Evolutionary conservation across 2,888 invertebrate species (phyloP).

Genomic region (Matsumyia berberina): DNA sequence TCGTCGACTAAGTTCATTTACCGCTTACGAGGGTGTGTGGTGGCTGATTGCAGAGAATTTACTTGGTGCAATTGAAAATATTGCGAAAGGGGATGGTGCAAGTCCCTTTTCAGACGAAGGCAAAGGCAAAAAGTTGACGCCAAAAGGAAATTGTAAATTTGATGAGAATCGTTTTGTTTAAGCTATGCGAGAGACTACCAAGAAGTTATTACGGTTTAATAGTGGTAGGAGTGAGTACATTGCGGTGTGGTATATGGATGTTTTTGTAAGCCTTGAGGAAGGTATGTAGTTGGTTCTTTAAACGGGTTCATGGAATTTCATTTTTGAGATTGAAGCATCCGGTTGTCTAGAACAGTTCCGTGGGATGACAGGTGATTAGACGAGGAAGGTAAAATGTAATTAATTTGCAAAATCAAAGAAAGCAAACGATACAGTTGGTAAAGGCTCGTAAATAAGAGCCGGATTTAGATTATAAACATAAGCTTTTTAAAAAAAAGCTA

Average conservation of each 20-base stretch:
- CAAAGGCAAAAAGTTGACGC: conserved; percentile 19
- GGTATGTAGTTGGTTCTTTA: neutral
- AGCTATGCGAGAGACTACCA: conserved; percentile 13
- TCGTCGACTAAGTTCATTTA: conserved; percentile 10
- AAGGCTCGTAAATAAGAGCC: no score
- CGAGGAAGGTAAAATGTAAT: no score
- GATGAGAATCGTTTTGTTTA: conserved; percentile 40
- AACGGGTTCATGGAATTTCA: conserved; percentile 6
- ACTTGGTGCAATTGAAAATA: conserved; percentile 13
- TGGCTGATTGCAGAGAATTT: conserved; percentile 13
- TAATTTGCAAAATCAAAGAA: no score
- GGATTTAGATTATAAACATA: no score
- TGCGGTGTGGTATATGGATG: neutral
- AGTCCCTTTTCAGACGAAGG: conserved; percentile 4
- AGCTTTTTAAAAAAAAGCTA: no score
- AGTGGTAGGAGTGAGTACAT: neutral
- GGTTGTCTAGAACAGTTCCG: neutral
- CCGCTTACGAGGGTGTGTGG: neutral
- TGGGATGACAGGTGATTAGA: no score
- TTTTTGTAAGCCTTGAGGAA: neutral
- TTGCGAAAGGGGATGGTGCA: conserved; percentile 26
- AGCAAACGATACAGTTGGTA: no score
- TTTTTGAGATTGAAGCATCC: neutral
- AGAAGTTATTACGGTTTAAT: conserved; percentile 33
- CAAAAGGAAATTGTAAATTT: conserved; percentile 54